Evolutionary conservation across 2,797 vertebrate species (phyloP), one percentile per base, ranked within the genome.

Genomic region (Acomys russatus): DNA sequence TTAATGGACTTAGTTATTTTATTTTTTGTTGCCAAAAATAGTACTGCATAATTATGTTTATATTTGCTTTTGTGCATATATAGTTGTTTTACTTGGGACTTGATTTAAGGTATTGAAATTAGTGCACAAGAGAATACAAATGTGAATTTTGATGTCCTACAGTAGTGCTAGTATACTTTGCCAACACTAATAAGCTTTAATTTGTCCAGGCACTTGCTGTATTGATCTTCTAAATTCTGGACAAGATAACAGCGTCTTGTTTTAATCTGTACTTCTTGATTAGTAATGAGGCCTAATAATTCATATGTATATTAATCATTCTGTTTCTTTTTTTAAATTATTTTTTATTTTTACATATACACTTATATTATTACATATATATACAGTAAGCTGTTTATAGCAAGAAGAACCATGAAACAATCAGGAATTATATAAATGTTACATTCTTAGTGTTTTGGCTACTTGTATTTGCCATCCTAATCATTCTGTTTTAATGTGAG

Each of bases 31-130:
- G 18, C 68, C 63, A 54, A 30, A 30, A 96, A 33, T 51, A 64
- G 1, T 9, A 61, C 4, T 74, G 25, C 20, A 15, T 88, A 86
- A 91, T 73, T 83, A 68, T 61, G 3, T 44, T 66, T 61, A 63
- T 51, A 2, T 54, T 87, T 3, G 1, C 74, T 18, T 79, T 78
- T 74, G 44, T 91, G 9, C 3, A 30, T 87, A 64, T 86, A 25
- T 83, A 85, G 70, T 95, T 38, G 11, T 28, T 87, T 87, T 93
- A 74, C 78, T 84, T 63, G 77, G 35, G 30, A 35, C 78, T 64
- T 38, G 56, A 88, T 74, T 78, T 91, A 6, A 87, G 64, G 30
- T 87, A 79, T 80, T 92, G 33, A 49, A 83, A 83, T 94, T 63
- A 70, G 28, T 51, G 63, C 35, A 44, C 28, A 76, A 73, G 56